These are phyloP conservation scores for Myiothlypis coronata DNA, from an alignment of 2,797 vertebrate species.

Conservation along the genomic window DNA sequence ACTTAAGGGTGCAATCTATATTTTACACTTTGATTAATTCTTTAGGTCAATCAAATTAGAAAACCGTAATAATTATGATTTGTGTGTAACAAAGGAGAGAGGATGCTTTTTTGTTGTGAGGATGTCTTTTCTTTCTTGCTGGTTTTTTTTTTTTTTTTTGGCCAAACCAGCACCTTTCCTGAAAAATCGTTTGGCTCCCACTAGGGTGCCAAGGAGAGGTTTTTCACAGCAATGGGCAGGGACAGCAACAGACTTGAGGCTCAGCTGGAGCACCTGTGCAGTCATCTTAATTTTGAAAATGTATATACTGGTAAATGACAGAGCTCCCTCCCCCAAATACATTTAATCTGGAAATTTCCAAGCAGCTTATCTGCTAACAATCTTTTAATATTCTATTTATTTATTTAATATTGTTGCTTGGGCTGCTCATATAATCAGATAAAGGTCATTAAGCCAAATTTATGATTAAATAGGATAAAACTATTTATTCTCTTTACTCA, in stretches of 20 bases:
- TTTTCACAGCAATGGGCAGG: background rate
- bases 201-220: background rate
- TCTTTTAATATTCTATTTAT: conserved; percentile 79
- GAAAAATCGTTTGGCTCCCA: background rate
- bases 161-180: background rate
- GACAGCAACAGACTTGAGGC: conserved; percentile 3
- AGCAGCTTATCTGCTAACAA: conserved; percentile 77
- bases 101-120: background rate
- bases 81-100: background rate
- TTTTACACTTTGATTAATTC: background rate
- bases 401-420: conserved; percentile 76
- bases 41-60: background rate
- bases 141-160: background rate
- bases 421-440: conserved; percentile 78
- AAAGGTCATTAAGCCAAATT: conserved; percentile 79
- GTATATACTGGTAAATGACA: conserved; percentile 70
- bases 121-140: background rate
- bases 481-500: conserved; percentile 74
- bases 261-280: conserved; percentile 49
- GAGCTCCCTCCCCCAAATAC: background rate
- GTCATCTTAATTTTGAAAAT: conserved; percentile 70
- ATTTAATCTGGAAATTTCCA: conserved; percentile 76
- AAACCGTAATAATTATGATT: background rate
- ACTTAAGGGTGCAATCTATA: background rate
- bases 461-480: conserved; percentile 81